Evolutionary conservation across 2,888 invertebrate genomes (phyloP).

Genomic region (Empis stercorea): DNA sequence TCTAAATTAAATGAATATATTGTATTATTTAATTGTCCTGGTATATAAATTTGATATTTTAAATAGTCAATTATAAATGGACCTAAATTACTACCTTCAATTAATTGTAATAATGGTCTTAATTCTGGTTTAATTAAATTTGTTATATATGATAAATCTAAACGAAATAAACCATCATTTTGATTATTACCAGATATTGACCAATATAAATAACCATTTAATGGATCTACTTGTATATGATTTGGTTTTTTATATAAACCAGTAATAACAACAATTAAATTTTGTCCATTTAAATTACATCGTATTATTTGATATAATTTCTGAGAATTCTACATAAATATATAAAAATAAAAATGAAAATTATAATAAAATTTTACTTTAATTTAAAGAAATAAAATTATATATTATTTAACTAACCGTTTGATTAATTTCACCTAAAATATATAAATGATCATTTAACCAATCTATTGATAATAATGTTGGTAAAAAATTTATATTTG

Average conservation of each 20-base stretch:
- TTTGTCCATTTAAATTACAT: slow-evolving; percentile 60
- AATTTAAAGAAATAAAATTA: slow-evolving; percentile 16
- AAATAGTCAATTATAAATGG: slow-evolving; percentile 74
- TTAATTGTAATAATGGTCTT: slow-evolving; percentile 45
- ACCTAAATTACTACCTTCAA: slow-evolving; percentile 54
- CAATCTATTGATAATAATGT: slow-evolving; percentile 73
- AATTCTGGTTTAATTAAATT: slow-evolving; percentile 60
- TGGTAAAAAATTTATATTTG: slow-evolving; percentile 46
- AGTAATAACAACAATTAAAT: slow-evolving; percentile 54
- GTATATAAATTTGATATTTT: slow-evolving; percentile 65
- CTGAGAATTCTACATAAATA: slow-evolving; percentile 7
- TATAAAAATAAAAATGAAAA: slow-evolving; percentile 11
- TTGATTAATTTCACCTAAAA: slow-evolving; percentile 59
- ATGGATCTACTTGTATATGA: slow-evolving; percentile 81
- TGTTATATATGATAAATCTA: slow-evolving; percentile 64
- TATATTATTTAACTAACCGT: slow-evolving; percentile 20
- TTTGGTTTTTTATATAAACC: slow-evolving; percentile 57
- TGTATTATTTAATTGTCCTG: slow-evolving; percentile 60
- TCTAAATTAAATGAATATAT: slow-evolving; percentile 70
- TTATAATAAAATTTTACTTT: slow-evolving; percentile 23
- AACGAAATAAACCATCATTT: slow-evolving; percentile 53
- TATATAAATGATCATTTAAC: slow-evolving; percentile 73
- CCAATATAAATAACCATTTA: slow-evolving; percentile 85
- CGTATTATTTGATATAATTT: slow-evolving; percentile 59
- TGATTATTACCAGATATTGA: slow-evolving; percentile 39